Evolutionary conservation across 2,888 invertebrate species (phyloP), one percentile per base, ranked within the genome.

Genomic region (Alentia gelatinosa): DNA sequence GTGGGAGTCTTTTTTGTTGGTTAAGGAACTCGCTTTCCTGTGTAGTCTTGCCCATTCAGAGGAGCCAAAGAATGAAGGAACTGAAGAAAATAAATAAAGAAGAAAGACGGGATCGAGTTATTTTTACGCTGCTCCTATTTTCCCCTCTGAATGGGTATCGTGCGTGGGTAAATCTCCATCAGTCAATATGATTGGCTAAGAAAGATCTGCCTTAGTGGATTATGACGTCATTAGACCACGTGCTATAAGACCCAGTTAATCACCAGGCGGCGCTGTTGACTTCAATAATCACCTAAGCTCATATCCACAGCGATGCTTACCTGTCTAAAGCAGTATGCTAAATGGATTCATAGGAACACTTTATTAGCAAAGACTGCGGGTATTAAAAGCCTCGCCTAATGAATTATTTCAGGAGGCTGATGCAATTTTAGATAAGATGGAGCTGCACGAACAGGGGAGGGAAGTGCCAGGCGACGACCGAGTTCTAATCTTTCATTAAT

Each of bases 351-450:
- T 0, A 39, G 19, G 39, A 79, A 23, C 79, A 79, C 79, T 79
- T 79, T 39, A 79, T 79, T 79, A 79, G 79, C 35, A 33, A 39
- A 79, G 79, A 79, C n/a, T 79, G 79, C 19, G 23, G 39, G 39
- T 79, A 79, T 79, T 79, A 79, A 79, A 79, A 79, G 39, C 39
- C 39, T 1, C 15, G 39, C 79, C 39, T 79, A 79, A 79, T 79
- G 79, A 79, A 79, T 79, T 79, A 79, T 79, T 79, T 79, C 37
- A 79, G 79, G 79, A 15, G 3, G 37, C 79, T 35, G 79, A 39
- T 79, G 79, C 79, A 79, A 79, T 79, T 79, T 79, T 79, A 79
- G 79, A 79, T 79, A 79, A 79, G 79, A 79, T 79, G n/a, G 39
- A 23, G 0, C 79, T 26, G 9, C 35, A 79, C 79, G 37, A n/a